phyloP scores from a whole-genome alignment of 2,888 invertebrate species.

The Eubasilissa splendida region DNA sequence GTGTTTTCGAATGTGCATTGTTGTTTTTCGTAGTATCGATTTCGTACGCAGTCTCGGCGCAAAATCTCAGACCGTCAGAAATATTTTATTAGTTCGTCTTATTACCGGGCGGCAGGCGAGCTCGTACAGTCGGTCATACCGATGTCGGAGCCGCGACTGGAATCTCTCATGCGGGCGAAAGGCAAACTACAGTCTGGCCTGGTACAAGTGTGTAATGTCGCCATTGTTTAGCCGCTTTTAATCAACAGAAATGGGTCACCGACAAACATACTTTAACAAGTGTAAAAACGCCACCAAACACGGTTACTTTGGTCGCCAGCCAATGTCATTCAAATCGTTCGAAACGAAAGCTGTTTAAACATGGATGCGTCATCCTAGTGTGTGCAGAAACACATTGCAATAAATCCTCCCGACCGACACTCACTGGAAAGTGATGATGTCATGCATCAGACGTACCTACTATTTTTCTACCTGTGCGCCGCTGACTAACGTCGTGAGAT shows the following conservation, averaged over 20 bases:
- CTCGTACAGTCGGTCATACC: neutral
- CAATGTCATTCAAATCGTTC: neutral
- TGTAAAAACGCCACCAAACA: slow-evolving; percentile 25
- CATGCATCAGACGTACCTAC: neutral
- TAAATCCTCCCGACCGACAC: slow-evolving; percentile 8
- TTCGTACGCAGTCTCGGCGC: neutral
- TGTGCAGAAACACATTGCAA: slow-evolving; percentile 18
- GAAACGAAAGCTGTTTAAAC: slow-evolving; percentile 2
- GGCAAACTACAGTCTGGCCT: neutral
- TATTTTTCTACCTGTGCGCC: neutral
- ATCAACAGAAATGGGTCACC: slow-evolving; percentile 38
- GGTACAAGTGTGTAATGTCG: slow-evolving; percentile 16
- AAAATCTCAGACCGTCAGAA: neutral
- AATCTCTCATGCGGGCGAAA: slow-evolving; percentile 1
- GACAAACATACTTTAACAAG: slow-evolving; percentile 24
- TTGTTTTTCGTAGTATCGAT: slow-evolving; percentile 4
- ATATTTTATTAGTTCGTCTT: slow-evolving; percentile 2
- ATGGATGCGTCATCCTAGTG: neutral
- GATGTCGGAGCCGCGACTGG: slow-evolving; percentile 2
- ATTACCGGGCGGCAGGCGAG: neutral
- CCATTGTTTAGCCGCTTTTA: slow-evolving; percentile 34
- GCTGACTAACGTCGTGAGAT: neutral
- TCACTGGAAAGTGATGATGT: slow-evolving; percentile 27
- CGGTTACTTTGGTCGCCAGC: neutral
- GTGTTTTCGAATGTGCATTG: neutral